Evolutionary conservation across 53 echinoderm and acorn worm genomes (phyloP).

Genomic region (Paracentrotus lividus): DNA sequence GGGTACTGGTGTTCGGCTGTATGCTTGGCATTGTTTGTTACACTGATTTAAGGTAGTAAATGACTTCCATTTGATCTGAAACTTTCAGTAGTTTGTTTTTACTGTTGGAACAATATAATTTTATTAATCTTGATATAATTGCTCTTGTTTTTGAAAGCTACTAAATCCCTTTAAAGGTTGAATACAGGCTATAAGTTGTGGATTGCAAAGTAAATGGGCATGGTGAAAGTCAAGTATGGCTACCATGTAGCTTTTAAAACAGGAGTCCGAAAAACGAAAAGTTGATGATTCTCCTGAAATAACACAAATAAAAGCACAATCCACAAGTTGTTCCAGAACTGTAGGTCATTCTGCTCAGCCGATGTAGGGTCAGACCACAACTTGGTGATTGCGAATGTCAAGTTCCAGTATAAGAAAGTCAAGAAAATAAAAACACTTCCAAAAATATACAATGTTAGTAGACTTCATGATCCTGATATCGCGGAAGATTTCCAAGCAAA

Average conservation of each 20-base stretch:
- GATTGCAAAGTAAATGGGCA: not conserved
- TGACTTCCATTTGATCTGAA: too few species aligned
- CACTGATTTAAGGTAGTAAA: too few species aligned
- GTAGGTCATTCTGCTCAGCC: constrained; percentile 42
- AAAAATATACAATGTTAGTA: not conserved
- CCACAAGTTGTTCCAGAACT: too few species aligned
- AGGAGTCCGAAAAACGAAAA: too few species aligned
- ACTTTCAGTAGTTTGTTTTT: too few species aligned
- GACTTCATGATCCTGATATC: not conserved
- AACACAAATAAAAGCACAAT: too few species aligned
- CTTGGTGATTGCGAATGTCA: constrained; percentile 29
- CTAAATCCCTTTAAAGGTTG: not conserved
- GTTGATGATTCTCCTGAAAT: too few species aligned
- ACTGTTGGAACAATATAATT: too few species aligned
- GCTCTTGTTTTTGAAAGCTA: too few species aligned
- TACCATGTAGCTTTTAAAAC: not conserved
- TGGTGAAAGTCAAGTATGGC: not conserved
- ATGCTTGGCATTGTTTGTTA: too few species aligned
- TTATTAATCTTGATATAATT: too few species aligned
- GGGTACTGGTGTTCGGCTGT: too few species aligned
- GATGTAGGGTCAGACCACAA: constrained; percentile 59
- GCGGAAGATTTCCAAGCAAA: constrained; percentile 19
- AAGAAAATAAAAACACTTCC: not conserved
- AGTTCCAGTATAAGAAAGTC: not conserved
- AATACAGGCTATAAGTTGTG: not conserved